phyloP scores from a whole-genome alignment of 2,888 invertebrate genomes.

The Ctena decussata region DNA sequence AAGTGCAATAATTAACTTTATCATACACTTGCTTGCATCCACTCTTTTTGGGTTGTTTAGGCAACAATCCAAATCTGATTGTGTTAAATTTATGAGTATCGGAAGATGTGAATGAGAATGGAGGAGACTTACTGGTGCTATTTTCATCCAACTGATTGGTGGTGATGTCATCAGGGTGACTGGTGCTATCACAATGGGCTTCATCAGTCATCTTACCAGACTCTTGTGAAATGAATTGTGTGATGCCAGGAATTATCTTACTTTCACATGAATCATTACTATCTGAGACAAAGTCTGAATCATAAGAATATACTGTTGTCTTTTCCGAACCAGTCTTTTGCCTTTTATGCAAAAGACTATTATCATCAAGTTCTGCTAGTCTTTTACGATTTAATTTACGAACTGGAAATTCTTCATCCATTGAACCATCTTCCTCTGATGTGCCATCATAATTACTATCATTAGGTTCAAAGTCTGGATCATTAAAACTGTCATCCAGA shows the following conservation, averaged over 20 bases:
- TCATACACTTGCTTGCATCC: conserved; percentile 55
- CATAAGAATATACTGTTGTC: neutral
- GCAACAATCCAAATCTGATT: conserved; percentile 25
- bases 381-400: no score
- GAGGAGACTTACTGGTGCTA: neutral
- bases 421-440: neutral
- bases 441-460: neutral
- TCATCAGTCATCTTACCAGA: neutral
- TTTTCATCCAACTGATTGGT: no score
- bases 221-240: neutral
- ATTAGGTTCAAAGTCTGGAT: neutral
- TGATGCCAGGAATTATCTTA: neutral
- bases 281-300: neutral
- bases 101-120: no score
- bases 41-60: conserved; percentile 20
- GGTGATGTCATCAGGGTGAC: no score
- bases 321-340: neutral
- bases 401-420: no score
- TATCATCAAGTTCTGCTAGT: no score
- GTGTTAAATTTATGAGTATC: no score
- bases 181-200: no score
- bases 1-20: no score
- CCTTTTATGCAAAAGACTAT: neutral
- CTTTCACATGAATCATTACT: conserved; percentile 11
- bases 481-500: neutral